Base-by-base conservation (phyloP, 2,888 invertebrate genomes). In the Thalpophila matura region DNA sequence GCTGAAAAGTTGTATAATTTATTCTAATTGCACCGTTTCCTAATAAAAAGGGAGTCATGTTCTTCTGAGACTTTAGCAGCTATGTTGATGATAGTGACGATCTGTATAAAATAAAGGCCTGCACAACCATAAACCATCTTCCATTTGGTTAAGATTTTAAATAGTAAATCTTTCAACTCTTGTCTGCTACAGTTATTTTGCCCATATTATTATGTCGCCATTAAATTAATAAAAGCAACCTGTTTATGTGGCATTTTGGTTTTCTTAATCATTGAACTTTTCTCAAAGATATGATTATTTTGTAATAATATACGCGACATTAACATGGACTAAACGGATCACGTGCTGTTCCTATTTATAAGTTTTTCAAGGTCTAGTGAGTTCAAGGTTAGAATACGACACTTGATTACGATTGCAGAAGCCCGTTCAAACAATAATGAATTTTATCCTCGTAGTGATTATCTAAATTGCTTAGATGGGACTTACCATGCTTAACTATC, bases 371-470 rank as follows among this genome's bases (percentile, higher is more conserved):
- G 16, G 12, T 57, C 33, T 66, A 38, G 12, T 45, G 24, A 42
- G 33, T 42, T 64, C 40, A 64, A 57, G 40, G 63, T 42, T 24
- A 6, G 14, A 33, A 14, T 14, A n/a, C 33, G n/a, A 33, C 14
- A 33, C n/a, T 33, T 51, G 7, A 51, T 53, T 27, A 38, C 6
- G 22, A 37, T 35, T 18, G 22, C 43, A 68, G 37, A 67, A 60
- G 46, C 53, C 12, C 16, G 51, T 60, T 56, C 27, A 45, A 42
- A 47, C 26, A 50, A 57, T 49, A 22, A 42, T 49, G 1, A 47
- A 49, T 24, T 12, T 55, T 16, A 35, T 18, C 10, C 14, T 29
- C 14, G 49, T 51, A 7, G 9, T 24, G 31, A 60, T 51, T 33
- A 62, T 56, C 18, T 46, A 14, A 14, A 43, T 54, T 4, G 7